Percentiles rank a stretch among this genome's conserved stretches.
These are phyloP conservation scores for Tetraneura akinire DNA, from an alignment of 1,140 invertebrate species.

Conservation along the genomic window DNA sequence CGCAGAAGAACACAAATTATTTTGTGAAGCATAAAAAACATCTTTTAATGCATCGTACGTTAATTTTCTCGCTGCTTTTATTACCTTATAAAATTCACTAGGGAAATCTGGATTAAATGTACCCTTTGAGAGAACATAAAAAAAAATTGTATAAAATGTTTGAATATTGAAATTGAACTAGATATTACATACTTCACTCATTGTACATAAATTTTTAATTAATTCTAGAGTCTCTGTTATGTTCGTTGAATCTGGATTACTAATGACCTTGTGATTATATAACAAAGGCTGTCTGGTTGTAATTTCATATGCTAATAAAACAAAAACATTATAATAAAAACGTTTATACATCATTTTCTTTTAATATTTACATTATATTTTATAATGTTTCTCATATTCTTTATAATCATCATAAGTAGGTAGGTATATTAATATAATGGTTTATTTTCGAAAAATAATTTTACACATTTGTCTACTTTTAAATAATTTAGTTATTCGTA, in stretches of 20 bases:
- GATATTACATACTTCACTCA: constrained; percentile 27
- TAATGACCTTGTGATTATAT: constrained; percentile 29
- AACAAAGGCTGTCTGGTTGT: constrained; percentile 36
- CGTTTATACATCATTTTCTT: no score
- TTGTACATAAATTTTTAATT: constrained; percentile 27
- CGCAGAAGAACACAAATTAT: constrained; percentile 66
- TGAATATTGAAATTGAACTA: neutral
- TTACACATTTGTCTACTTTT: no score
- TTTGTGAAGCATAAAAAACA: constrained; percentile 61
- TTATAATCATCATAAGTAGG: no score
- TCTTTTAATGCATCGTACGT: constrained; percentile 64
- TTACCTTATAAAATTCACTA: constrained; percentile 67
- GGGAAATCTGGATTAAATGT: constrained; percentile 66
- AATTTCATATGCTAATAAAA: constrained; percentile 21
- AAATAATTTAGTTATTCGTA: no score
- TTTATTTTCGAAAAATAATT: no score
- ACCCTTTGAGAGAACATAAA: constrained; percentile 56
- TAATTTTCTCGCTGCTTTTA: constrained; percentile 65
- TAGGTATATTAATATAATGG: no score
- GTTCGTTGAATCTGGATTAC: constrained; percentile 33
- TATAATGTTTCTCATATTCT: no score
- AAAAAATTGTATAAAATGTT: neutral
- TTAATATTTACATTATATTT: no score
- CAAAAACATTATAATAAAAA: neutral
- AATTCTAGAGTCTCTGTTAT: neutral